Base-by-base conservation (phyloP, 2,113 vertebrate species). In the Pungitius pungitius region DNA sequence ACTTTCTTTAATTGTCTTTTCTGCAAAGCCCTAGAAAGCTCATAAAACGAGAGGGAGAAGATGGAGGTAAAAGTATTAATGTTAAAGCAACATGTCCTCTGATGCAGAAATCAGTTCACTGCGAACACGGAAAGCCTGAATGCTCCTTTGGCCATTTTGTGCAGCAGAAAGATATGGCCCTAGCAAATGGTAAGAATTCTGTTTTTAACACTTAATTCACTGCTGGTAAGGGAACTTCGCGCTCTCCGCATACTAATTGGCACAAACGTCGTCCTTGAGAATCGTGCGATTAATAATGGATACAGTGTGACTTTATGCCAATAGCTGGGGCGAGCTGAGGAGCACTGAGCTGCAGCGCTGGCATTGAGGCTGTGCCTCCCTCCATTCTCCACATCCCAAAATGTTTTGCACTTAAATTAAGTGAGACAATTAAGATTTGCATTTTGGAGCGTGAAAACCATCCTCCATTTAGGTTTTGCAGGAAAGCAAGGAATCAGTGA, bases 211-310 rank as follows among this genome's bases (percentile, higher is more conserved):
- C 83, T 84, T 83, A 71, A 85, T 86, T 85, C 85, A 60, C 66
- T 86, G 88, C 84, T 84, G 75, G 87, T 87, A 87, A 91, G 83
- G 73, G 80, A 90, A 83, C 77, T 87, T 78, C 51, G 52, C 58
- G 6, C 78, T 71, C 60, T 70, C 83, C 82, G 89, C 87, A 92
- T 92, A 82, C 84, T 86, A 92, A 92, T 92, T 90, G 84, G 80
- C 73, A 72, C 75, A 80, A 81, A 85, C 63, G 71, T 77, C 63
- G 77, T 90, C 87, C 88, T 92, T 91, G 86, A 92, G 80, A 86
- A 75, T 55, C 52, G 22, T 84, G 81, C 67, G 77, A 89, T 91
- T 92, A 91, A 93, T 91, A 93, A 90, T 92, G 84, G 82, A 93
- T 90, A 85, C 68, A 84, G 80, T 84, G 85, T 78, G 84, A 89